phyloP scores from a whole-genome alignment of 2,797 vertebrate genomes.

The Zalophus californianus region DNA sequence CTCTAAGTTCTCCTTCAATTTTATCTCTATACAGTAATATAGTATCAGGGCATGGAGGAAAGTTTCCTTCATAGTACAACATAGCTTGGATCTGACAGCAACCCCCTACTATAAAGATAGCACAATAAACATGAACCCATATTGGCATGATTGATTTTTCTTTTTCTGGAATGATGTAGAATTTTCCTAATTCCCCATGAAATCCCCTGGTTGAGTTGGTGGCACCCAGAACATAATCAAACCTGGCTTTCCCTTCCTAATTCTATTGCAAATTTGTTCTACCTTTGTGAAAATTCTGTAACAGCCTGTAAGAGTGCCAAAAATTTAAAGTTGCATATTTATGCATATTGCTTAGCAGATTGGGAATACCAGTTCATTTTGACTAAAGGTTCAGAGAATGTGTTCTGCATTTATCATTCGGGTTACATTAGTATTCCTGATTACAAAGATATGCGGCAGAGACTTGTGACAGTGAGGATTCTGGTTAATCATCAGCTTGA shows the following conservation, averaged over 20 bases:
- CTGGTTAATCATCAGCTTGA: constrained; percentile 10
- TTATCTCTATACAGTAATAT: background rate
- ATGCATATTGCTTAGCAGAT: background rate
- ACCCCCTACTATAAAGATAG: background rate
- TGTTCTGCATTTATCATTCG: constrained; percentile 27
- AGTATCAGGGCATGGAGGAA: background rate
- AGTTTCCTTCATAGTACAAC: background rate
- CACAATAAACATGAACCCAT: background rate
- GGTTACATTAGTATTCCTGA: background rate
- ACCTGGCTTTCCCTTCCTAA: background rate
- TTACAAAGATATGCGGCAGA: constrained; percentile 15
- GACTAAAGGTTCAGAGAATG: constrained; percentile 13
- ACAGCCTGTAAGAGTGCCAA: background rate
- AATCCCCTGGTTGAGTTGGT: constrained; percentile 1
- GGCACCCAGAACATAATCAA: background rate
- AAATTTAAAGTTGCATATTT: constrained; percentile 52
- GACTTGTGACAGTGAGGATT: background rate
- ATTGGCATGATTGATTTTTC: background rate
- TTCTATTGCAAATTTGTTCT: constrained; percentile 40
- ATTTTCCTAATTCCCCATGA: background rate
- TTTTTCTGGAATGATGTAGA: background rate
- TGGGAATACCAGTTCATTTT: background rate
- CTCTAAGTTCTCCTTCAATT: background rate
- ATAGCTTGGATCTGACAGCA: background rate
- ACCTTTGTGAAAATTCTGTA: constrained; percentile 2